Base-by-base conservation (phyloP, 1,140 invertebrate genomes). In the Cepaea nemoralis region DNA sequence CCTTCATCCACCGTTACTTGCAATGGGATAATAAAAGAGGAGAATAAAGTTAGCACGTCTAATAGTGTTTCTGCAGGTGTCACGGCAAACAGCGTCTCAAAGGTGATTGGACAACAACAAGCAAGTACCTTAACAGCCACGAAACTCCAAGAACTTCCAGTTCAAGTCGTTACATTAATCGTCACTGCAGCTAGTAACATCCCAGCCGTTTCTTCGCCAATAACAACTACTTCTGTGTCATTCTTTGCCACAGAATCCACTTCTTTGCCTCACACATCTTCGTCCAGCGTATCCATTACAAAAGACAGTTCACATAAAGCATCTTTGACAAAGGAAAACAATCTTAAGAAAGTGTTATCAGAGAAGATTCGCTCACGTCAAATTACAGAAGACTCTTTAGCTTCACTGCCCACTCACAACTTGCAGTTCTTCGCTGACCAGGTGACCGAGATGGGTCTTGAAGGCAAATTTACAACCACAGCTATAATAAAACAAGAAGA, bases 361-460 rank as follows among this genome's bases (percentile, higher is more conserved):
- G 67, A 80, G 35, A 80, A 80, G 40, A 80, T 80, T 39, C 78
- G 78, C 12, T 70, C 78, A 27, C 78, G 78, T 19, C 66, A 50
- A 37, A 2, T 35, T 24, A 59, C 42, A 0, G 67, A 70, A 33
- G 78, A 67, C 14, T 8, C 63, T 37, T 16, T 48, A 10, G 22
- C 1, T 63, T 45, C 45, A 35, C 71, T 80, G 67, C 66, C 77
- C 8, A 31, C 19, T 1, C 77, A 80, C 39, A 80, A 27, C 66
- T 27, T 48, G 16, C 77, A 80, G 66, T 80, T 80, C 35, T 37
- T 80, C 8, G 71, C 77, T 0, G 77, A 80, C 31, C 66, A 80
- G 22, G 42, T 70, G 2, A n/a, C 19, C 19, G 45, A n/a, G 12
- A 48, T 70, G 63, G 67, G 6, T 19, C 40, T 71, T 66, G 67